Base-by-base conservation (phyloP, 2,113 vertebrate species). In the Crotalus horridus region DNA sequence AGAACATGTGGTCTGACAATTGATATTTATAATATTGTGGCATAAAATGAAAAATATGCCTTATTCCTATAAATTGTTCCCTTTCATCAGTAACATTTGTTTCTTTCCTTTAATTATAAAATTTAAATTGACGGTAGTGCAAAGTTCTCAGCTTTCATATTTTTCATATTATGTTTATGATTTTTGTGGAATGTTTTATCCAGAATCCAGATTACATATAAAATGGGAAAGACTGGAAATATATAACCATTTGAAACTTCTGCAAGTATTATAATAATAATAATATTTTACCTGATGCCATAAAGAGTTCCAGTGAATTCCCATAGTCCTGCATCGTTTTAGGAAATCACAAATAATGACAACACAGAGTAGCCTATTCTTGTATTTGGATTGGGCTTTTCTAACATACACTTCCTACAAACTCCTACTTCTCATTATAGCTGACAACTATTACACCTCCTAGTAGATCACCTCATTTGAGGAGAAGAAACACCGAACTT, bases 401-500 rank as follows among this genome's bases (percentile, higher is more conserved):
- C 59, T 91, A 46, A 89, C 56, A 54, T 12, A 48, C 88, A 58
- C 54, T 93, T 92, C 33, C 39, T 33, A 39, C 8, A 81, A 53
- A 48, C 15, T 48, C 23, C 13, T 26, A 33, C 33, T 21, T 87
- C 56, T 15, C 64, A 15, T 23, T 33, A 91, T 43, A 0, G 0
- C 0, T 0, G 61, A 92, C 0, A 90, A 61, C 81, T 0, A 1
- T 61, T 92, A 93, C 91, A 51, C 69, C 17, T 39, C 69, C 33
- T 33, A 39, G 0, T 95, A 53, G 90, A 89, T 95, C 87, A 93
- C 94, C 94, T 94, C 92, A 1, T 0, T 85, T 33, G 91, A 94
- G 43, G 92, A 95, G 94, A 91, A 91, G 61, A 94, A 93, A 0
- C 0, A 2, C 91, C 95, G 93, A 95, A 96, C 85, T 93, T 94